Conservation (phyloP, 2,797 vertebrate species). For the Prionace glauca region DNA sequence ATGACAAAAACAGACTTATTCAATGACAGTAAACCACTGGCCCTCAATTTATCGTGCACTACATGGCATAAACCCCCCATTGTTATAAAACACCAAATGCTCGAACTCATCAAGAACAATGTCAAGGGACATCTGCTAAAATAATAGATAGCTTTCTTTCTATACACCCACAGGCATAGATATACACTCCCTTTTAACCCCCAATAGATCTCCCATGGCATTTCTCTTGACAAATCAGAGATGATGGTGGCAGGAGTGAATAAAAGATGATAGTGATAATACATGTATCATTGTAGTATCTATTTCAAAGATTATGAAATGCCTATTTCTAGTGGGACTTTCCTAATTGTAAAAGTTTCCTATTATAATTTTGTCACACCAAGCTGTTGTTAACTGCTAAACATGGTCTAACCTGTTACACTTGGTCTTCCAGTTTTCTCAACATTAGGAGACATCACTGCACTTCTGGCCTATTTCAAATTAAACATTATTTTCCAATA, state of each 20-base stretch:
- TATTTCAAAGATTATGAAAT: neutral
- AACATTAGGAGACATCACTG: neutral
- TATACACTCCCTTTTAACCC: neutral
- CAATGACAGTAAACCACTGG: neutral
- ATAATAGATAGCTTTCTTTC: neutral
- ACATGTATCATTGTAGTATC: too few species aligned
- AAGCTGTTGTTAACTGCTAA: neutral
- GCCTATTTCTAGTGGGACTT: neutral
- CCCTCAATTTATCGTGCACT: neutral
- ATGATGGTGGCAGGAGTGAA: neutral
- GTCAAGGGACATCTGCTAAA: neutral
- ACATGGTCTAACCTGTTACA: neutral
- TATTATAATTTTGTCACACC: neutral
- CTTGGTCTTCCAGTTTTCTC: neutral
- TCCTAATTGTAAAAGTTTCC: neutral
- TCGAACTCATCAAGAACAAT: neutral
- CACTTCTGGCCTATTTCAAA: neutral
- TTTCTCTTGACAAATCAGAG: neutral
- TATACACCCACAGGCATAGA: neutral
- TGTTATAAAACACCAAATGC: neutral
- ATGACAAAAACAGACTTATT: neutral
- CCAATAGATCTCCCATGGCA: neutral
- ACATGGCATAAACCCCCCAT: neutral
- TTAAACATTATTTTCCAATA: neutral
- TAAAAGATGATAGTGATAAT: neutral